Base-by-base conservation (phyloP, 2,888 invertebrate species). In the Hyposoter dolosus region DNA sequence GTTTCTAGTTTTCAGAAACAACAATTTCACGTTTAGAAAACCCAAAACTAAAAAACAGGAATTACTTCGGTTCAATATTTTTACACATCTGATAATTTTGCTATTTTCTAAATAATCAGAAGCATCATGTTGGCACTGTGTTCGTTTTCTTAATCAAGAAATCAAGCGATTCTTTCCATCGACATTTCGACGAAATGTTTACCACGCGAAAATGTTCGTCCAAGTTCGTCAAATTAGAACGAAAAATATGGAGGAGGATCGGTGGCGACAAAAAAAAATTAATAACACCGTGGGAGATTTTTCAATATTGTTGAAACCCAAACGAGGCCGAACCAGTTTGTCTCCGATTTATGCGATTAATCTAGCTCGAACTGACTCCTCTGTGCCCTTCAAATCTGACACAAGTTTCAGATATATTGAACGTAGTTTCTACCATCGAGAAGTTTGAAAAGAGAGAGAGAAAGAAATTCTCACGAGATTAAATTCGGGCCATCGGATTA, bases 351-450 rank as follows among this genome's bases (percentile, higher is more conserved):
- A 65, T 60, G n/a, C 43, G 71, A 63, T 76, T 76, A 23, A 76
- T 76, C 75, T 47, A 19, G 19, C 60, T 77, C 35, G 23, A 50
- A 35, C 47, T 35, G 47, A 45, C 40, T 17, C 17, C 45, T 23
- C 1, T 28, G 43, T 50, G 53, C 23, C 53, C 66, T 78, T 68
- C 32, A 40, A 40, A 69, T 69, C 56, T 28, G 45, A 63, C 71
- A 71, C 45, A 80, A 80, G 71, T 71, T 80, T 50, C 19, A 35
- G 23, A 80, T 71, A 80, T 71, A 80, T 63, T 71, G 63, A 47
- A 80, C 40, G 60, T 32, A 60, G 45, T 40, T 75, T 63, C 35
- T 2, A 1, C 17, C 10, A 71, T 47, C 23, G 32, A 3, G 63
- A 71, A 80, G 71, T 80, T 80, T 28, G 3, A 50, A 17, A 43